A percentile compares a stretch with the other conserved stretches of the same genome.
These are phyloP conservation scores for Cephus rjabovi DNA, from an alignment of 2,888 invertebrate species.

Conservation along the genomic window DNA sequence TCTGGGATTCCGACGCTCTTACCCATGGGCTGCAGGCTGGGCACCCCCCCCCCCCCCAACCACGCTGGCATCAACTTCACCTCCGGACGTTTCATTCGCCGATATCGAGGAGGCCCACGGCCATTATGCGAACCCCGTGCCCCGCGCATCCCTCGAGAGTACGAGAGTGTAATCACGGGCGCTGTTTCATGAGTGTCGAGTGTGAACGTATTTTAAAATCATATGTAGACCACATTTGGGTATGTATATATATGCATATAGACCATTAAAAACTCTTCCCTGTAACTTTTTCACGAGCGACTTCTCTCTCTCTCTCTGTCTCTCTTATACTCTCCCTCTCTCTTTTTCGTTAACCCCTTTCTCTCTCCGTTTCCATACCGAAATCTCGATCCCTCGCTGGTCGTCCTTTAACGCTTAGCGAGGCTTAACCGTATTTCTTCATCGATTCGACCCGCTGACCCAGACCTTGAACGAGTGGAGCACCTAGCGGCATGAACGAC, in stretches of 20 bases:
- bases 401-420: slow-evolving; percentile 4
- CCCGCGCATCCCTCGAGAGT: not conserved
- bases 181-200: not conserved
- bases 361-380: slow-evolving; percentile 8
- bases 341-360: slow-evolving; percentile 9
- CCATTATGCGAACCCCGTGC: not conserved
- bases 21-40: not conserved
- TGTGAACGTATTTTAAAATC: not conserved
- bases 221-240: too few relatives aligned
- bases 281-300: not conserved
- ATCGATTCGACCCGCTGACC: slow-evolving; percentile 35
- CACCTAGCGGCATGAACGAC: not conserved
- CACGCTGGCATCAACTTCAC: not conserved
- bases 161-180: not conserved
- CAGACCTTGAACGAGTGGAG: slow-evolving; percentile 17
- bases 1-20: slow-evolving; percentile 13
- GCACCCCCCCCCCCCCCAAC: too few relatives aligned
- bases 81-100: not conserved
- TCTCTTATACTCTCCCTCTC: slow-evolving; percentile 2
- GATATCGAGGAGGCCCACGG: not conserved
- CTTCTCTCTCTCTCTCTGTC: not conserved
- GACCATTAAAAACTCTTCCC: too few relatives aligned
- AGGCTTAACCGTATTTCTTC: slow-evolving; percentile 26
- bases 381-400: slow-evolving; percentile 1
- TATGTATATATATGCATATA: not conserved